Evolutionary conservation across 30 jellyfish, hydroid and myxozoan genomes (phyloP).

Genomic region (Euphysa ruthae): DNA sequence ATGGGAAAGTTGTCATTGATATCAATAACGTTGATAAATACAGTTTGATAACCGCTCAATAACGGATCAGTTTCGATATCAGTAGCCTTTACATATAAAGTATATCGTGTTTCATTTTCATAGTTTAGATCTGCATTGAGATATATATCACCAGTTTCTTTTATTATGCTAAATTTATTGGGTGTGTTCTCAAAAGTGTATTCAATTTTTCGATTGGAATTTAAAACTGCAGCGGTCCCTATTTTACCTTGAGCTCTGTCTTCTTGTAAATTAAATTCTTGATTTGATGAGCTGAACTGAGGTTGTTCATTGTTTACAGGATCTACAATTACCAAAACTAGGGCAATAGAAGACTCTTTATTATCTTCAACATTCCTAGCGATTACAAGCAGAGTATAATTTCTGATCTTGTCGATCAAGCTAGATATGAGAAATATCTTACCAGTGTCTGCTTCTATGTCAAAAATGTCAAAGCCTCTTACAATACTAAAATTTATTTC

Average conservation of each 20-base stretch:
- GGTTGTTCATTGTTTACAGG: conserved; percentile 29
- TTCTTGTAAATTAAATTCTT: conserved; percentile 4
- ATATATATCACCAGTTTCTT: background rate
- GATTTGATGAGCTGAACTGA: background rate
- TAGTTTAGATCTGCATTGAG: conserved; percentile 24
- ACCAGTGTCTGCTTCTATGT: conserved; percentile 45
- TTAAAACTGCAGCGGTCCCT: background rate
- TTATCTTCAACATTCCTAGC: conserved; percentile 19
- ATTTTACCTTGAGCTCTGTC: background rate
- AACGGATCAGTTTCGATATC: conserved; percentile 17
- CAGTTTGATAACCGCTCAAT: background rate
- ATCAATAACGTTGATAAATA: conserved; percentile 32
- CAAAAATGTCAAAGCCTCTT: conserved; percentile 35
- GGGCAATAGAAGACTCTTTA: conserved; percentile 9
- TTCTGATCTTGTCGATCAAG: background rate
- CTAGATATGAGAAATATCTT: conserved; percentile 21
- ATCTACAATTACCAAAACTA: conserved; percentile 49
- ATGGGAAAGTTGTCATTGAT: conserved; percentile 66
- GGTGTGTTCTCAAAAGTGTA: background rate
- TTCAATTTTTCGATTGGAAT: background rate
- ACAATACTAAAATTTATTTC: conserved; percentile 2
- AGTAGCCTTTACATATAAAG: conserved; percentile 38
- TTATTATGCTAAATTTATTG: background rate
- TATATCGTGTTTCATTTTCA: conserved; percentile 39
- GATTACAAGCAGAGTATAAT: conserved; percentile 1